Conservation (phyloP, 2,113 vertebrate genomes). For the Tachysurus vachellii region DNA sequence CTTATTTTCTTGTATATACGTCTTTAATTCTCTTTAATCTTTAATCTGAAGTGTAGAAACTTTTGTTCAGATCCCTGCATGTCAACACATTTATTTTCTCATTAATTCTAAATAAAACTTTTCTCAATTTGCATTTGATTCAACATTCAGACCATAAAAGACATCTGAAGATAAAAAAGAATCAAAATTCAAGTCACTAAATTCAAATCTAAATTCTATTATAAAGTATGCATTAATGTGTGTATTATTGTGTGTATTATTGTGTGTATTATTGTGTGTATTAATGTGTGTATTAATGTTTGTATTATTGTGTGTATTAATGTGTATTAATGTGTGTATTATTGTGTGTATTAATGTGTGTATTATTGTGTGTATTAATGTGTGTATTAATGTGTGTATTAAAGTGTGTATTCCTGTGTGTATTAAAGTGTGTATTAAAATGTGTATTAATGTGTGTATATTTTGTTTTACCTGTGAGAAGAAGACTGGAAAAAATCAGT, state of each 20-base stretch:
- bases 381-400: no score
- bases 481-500: slow-evolving; percentile 6
- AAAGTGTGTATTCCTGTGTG: no score
- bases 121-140: neutral
- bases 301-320: no score
- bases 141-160: neutral
- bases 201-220: neutral
- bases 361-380: no score
- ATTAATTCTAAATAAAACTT: neutral
- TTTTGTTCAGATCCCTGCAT: neutral
- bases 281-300: no score
- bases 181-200: neutral
- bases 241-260: neutral
- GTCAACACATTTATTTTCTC: neutral
- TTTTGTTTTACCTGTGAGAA: slow-evolving; percentile 8
- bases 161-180: neutral
- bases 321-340: no score
- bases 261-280: no score
- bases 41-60: neutral
- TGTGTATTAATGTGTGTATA: neutral
- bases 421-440: no score
- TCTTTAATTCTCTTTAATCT: neutral
- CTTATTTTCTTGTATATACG: neutral
- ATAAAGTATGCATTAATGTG: neutral
- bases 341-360: no score